Evolutionary conservation across 1,140 invertebrate genomes (phyloP).

Genomic region (Drosophila watanabei): DNA sequence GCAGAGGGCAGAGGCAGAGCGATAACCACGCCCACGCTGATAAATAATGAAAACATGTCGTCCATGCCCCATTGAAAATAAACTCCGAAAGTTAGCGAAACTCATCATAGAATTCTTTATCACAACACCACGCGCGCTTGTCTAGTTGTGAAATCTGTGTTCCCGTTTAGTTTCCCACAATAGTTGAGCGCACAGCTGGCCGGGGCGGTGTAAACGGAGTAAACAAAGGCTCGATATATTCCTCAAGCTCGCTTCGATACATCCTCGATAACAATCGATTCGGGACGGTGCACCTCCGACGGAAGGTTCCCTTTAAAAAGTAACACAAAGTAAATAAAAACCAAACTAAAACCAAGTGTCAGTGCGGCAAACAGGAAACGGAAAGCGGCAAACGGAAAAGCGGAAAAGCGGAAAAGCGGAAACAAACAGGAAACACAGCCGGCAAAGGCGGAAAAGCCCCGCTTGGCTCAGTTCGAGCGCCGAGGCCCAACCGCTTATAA

Average conservation of each 20-base stretch:
- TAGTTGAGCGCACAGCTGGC: conserved; percentile 60
- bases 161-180: conserved; percentile 80
- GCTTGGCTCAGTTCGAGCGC: conserved; percentile 25
- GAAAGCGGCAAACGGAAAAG: background rate
- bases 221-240: conserved; percentile 9
- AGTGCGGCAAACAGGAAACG: conserved; percentile 8
- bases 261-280: background rate
- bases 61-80: conserved; percentile 85
- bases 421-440: conserved; percentile 23
- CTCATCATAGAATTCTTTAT: conserved; percentile 86
- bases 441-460: conserved; percentile 27
- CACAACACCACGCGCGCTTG: conserved; percentile 84
- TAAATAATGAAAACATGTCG: conserved; percentile 85
- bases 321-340: background rate
- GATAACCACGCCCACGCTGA: conserved; percentile 74
- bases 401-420: background rate
- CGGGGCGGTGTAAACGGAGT: conserved; percentile 24
- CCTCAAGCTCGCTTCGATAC: background rate
- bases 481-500: conserved; percentile 30
- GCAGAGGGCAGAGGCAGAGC: background rate
- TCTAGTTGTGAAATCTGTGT: conserved; percentile 85
- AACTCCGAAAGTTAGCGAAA: conserved; percentile 85
- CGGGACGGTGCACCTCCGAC: no score
- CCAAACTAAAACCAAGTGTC: background rate
- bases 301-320: background rate